A percentile compares a stretch with the other conserved stretches of the same genome.
Evolutionary conservation across 2,113 vertebrate species (phyloP).

Genomic region (Acrocephalus arundinaceus): DNA sequence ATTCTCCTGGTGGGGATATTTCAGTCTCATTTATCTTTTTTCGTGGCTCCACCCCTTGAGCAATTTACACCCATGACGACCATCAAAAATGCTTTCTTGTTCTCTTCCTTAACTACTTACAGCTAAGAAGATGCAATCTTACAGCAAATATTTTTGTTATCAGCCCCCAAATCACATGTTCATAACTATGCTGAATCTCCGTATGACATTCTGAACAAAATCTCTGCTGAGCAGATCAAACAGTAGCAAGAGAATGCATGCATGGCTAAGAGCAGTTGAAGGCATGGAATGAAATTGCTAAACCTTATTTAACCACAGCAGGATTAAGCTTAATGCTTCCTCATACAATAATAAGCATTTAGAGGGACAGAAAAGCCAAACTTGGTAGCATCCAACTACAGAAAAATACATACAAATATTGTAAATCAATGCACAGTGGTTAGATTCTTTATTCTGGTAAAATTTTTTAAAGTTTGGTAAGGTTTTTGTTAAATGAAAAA

Average conservation of each 20-base stretch:
- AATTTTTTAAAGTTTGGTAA: not conserved
- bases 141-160: not conserved
- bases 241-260: not conserved
- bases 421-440: not conserved
- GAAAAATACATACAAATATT: not conserved
- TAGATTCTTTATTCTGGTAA: not conserved
- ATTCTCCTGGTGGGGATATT: not conserved
- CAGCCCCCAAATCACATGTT: not conserved
- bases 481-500: not conserved
- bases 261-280: not conserved
- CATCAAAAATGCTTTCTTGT: not conserved
- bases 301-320: conserved; percentile 10
- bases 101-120: not conserved
- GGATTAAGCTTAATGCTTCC: not conserved
- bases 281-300: not conserved
- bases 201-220: not conserved
- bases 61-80: not conserved
- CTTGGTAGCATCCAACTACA: not conserved
- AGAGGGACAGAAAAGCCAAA: not conserved
- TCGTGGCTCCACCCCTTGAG: not conserved
- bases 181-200: not conserved
- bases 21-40: not conserved
- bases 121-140: not conserved
- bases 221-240: not conserved
- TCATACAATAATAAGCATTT: not conserved